Evolutionary conservation across 2,113 vertebrate species (phyloP).

Genomic region (Poeciliopsis retropinna): DNA sequence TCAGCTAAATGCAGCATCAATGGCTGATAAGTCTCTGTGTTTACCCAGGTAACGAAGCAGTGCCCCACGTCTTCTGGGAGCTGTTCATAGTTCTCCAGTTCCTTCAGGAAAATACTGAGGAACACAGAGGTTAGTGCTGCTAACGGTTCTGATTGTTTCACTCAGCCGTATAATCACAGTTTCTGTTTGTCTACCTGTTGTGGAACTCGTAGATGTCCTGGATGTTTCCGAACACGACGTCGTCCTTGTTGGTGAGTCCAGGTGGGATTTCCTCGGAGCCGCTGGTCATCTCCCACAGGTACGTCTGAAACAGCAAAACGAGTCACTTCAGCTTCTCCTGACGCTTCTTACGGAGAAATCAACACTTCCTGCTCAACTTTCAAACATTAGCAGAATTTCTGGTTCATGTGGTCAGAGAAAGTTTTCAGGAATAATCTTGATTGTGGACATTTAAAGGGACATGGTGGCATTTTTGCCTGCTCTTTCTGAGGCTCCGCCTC

Average conservation of each 20-base stretch:
- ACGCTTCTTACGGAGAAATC: background rate
- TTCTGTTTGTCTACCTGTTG: constrained; percentile 86
- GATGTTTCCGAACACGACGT: constrained; percentile 97
- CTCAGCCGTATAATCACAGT: background rate
- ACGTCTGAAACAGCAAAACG: constrained; percentile 82
- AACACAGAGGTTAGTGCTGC: background rate
- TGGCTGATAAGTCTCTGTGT: no score
- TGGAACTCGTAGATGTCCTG: constrained; percentile 99
- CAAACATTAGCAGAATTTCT: background rate
- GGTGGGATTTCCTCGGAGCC: constrained; percentile 94
- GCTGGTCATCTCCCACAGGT: constrained; percentile 99
- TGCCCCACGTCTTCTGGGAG: constrained; percentile 98
- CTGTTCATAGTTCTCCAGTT: constrained; percentile 98
- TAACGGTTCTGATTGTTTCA: constrained; percentile 90
- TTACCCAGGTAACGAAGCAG: constrained; percentile 99
- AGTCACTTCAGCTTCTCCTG: background rate
- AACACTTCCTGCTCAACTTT: background rate
- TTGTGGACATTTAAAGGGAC: no score
- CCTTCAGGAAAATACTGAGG: constrained; percentile 95
- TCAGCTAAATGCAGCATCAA: background rate
- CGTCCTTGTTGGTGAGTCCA: constrained; percentile 93
- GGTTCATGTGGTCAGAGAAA: no score
- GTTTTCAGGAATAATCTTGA: no score
- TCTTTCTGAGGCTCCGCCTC: no score
- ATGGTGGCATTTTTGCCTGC: no score